Percentiles rank a stretch among this genome's conserved stretches.
Conservation (phyloP, 2,113 vertebrate species). For the Condylura cristata region DNA sequence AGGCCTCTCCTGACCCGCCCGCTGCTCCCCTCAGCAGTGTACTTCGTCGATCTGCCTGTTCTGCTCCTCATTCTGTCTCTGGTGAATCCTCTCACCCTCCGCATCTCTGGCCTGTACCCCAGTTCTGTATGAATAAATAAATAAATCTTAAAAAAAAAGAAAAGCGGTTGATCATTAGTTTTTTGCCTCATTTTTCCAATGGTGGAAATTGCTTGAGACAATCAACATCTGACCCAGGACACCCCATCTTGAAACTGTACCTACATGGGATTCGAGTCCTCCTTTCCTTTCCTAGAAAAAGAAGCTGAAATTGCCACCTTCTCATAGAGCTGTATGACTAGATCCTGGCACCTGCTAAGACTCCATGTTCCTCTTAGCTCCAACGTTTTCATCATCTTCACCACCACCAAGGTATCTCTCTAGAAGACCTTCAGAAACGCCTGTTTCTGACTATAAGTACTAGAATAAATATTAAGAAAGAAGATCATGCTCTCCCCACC, state of each 20-base stretch:
- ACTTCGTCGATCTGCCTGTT: no score
- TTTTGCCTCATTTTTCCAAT: neutral
- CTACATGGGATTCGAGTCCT: neutral
- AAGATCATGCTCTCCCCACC: neutral
- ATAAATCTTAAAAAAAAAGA: no score
- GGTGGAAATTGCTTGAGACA: neutral
- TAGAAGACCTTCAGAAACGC: neutral
- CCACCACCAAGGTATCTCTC: rapidly evolving
- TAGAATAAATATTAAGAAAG: neutral
- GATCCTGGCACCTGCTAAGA: neutral
- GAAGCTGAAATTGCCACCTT: neutral
- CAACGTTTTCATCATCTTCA: neutral
- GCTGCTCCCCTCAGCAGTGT: no score
- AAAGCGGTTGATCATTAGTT: neutral
- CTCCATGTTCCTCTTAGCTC: neutral
- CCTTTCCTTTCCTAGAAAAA: neutral
- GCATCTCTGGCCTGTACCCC: no score
- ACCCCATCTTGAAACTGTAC: neutral
- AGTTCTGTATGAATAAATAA: no score
- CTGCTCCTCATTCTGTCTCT: no score
- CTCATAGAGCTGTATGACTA: rapidly evolving
- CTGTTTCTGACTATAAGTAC: no score
- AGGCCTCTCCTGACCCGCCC: no score
- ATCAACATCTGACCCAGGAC: rapidly evolving
- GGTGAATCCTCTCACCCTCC: no score